Evolutionary conservation across 2,888 invertebrate species (phyloP).

Genomic region (Drosophila hamatofila): DNA sequence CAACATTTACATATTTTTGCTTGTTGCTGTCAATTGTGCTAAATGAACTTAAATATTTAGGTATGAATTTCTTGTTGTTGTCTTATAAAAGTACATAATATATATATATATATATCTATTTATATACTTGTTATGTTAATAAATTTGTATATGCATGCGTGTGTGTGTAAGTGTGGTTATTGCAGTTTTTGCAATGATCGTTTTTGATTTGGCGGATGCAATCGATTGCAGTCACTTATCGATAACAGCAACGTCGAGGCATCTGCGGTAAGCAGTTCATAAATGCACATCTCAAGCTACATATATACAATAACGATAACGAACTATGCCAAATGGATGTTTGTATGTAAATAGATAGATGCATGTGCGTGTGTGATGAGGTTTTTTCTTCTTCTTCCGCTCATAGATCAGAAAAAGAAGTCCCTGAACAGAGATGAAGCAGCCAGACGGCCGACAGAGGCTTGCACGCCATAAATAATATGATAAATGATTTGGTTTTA

Average conservation of each 20-base stretch:
- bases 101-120: neutral
- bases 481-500: neutral
- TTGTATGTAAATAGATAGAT: conserved; percentile 4
- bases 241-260: conserved; percentile 16
- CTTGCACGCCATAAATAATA: conserved; percentile 2
- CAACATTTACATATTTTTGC: conserved; percentile 8
- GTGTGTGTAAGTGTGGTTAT: conserved; percentile 4
- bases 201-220: conserved; percentile 6
- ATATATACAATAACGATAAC: conserved; percentile 34
- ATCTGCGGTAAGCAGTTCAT: conserved; percentile 17
- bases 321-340: conserved; percentile 3
- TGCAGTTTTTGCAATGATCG: conserved; percentile 14
- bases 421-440: conserved; percentile 4
- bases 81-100: conserved; percentile 38
- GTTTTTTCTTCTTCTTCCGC: neutral
- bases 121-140: conserved; percentile 3
- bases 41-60: conserved; percentile 52
- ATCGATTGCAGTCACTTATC: conserved; percentile 17
- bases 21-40: conserved; percentile 61
- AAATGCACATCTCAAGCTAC: conserved; percentile 36
- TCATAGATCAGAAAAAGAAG: conserved; percentile 1
- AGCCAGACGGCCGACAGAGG: neutral
- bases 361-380: neutral
- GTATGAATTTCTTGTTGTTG: conserved; percentile 28
- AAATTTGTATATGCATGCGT: conserved; percentile 8